Evolutionary conservation across 2,797 vertebrate genomes (phyloP).

Genomic region (Huso huso): DNA sequence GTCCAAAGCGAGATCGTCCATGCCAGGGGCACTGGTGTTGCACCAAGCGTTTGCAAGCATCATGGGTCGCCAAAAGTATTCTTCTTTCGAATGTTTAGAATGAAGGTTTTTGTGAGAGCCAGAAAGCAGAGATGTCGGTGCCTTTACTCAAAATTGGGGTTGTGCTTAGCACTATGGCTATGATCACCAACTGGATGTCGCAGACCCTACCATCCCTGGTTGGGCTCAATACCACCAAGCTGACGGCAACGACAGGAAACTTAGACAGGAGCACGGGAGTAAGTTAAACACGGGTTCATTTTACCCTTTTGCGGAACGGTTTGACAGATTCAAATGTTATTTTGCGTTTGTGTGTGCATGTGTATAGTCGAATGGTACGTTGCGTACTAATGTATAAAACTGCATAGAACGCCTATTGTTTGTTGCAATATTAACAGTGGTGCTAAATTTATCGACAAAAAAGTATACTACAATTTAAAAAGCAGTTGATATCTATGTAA

Average conservation of each 20-base stretch:
- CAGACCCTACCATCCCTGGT: conserved; percentile 88
- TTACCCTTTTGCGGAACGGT: too few species aligned
- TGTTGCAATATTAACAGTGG: too few species aligned
- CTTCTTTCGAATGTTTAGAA: conserved; percentile 52
- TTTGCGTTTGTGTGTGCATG: too few species aligned
- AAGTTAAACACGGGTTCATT: conserved; percentile 49
- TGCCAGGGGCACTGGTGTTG: conserved; percentile 55
- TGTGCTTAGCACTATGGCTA: conserved; percentile 93
- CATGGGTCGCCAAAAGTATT: conserved; percentile 40
- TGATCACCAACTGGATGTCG: conserved; percentile 97
- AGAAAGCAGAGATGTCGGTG: conserved; percentile 73
- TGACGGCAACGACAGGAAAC: conserved; percentile 81
- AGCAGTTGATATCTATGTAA: too few species aligned
- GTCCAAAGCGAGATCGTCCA: conserved; percentile 48
- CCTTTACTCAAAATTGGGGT: conserved; percentile 88
- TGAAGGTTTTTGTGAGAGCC: conserved; percentile 55
- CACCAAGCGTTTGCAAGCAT: conserved; percentile 43
- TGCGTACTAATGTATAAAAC: too few species aligned
- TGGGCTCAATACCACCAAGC: conserved; percentile 87
- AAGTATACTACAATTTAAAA: too few species aligned
- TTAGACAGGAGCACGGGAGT: conserved; percentile 88
- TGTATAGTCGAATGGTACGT: too few species aligned
- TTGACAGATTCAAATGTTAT: too few species aligned
- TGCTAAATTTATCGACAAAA: too few species aligned
- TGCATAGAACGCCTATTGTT: too few species aligned